Evolutionary conservation across 2,888 invertebrate genomes (phyloP).

Genomic region (Callyntrura guangdongensis): DNA sequence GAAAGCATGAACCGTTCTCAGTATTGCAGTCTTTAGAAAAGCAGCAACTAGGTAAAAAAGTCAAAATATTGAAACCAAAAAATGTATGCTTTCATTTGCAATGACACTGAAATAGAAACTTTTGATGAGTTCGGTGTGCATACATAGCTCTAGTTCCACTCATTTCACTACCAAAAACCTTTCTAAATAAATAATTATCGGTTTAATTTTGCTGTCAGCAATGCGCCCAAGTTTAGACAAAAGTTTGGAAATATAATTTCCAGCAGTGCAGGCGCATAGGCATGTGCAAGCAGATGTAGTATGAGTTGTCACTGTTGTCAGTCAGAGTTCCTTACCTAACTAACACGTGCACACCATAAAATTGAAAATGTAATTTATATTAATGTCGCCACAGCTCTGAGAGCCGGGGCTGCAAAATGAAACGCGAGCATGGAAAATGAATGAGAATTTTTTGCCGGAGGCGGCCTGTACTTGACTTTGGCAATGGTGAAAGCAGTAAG

Average conservation of each 20-base stretch:
- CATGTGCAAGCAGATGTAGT: background rate
- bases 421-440: background rate
- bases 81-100: slow-evolving; percentile 14
- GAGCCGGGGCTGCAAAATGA: background rate
- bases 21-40: no score
- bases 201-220: background rate
- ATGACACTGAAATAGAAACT: slow-evolving; percentile 17
- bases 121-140: background rate
- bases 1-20: no score
- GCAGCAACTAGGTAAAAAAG: no score
- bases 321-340: background rate
- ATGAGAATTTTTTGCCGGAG: slow-evolving; percentile 46
- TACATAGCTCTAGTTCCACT: background rate
- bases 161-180: slow-evolving; percentile 9
- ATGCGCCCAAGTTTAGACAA: background rate
- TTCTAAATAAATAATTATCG: slow-evolving; percentile 15
- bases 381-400: slow-evolving; percentile 38
- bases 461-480: slow-evolving; percentile 13
- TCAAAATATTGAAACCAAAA: background rate
- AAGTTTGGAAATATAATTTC: background rate
- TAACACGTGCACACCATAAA: slow-evolving; percentile 27
- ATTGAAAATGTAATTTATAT: slow-evolving; percentile 65
- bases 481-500: background rate
- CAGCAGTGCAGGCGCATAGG: no score
- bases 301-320: background rate